phyloP scores from a whole-genome alignment of 1,140 invertebrate genomes.

The Bradynema listronoti region DNA sequence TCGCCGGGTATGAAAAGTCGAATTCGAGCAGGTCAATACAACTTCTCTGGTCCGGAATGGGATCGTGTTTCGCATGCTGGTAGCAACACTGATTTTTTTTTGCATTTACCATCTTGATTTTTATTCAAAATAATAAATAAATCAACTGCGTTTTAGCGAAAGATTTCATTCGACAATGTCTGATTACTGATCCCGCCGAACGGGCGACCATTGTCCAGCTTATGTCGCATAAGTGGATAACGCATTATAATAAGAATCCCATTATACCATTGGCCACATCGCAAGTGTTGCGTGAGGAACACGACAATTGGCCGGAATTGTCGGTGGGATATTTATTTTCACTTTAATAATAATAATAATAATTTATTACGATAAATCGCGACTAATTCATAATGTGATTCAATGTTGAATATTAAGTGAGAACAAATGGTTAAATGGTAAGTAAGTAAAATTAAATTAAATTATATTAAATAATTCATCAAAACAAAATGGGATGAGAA shows the following conservation, averaged over 20 bases:
- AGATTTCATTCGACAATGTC: constrained; percentile 82
- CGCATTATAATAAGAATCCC: constrained; percentile 59
- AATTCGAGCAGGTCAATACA: constrained; percentile 88
- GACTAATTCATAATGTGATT: too few species aligned
- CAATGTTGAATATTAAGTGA: too few species aligned
- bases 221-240: constrained; percentile 80
- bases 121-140: neutral
- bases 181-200: constrained; percentile 83
- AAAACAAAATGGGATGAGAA: too few species aligned
- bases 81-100: constrained; percentile 31
- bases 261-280: constrained; percentile 25
- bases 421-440: too few species aligned
- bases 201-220: constrained; percentile 82
- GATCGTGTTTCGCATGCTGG: constrained; percentile 80
- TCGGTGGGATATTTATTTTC: constrained; percentile 54
- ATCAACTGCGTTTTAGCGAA: constrained; percentile 65
- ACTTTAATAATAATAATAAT: neutral
- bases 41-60: constrained; percentile 94
- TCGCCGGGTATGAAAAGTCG: constrained; percentile 99
- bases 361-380: too few species aligned
- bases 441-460: neutral
- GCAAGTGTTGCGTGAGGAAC: constrained; percentile 68
- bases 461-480: too few species aligned
- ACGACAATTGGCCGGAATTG: constrained; percentile 86
- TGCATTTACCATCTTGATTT: neutral